A percentile compares a stretch with the other conserved stretches of the same genome.
phyloP scores from a whole-genome alignment of 2,888 invertebrate species.

The Ennomos quercinarius region DNA sequence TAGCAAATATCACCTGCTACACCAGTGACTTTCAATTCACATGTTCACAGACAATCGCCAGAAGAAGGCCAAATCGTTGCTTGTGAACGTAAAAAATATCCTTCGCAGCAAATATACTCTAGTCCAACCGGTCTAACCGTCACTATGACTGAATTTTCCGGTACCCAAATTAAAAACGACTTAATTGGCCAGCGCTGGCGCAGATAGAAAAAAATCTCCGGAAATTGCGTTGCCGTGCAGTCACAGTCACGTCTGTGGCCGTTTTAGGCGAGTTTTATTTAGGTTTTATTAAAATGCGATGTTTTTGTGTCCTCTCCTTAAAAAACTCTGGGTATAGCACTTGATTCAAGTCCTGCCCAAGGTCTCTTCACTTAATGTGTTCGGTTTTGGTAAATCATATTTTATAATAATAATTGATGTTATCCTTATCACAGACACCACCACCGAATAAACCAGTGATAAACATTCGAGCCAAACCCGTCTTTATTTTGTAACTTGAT shows the following conservation, averaged over 20 bases:
- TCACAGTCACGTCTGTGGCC: slow-evolving; percentile 43
- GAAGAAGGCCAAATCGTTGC: slow-evolving; percentile 55
- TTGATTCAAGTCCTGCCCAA: neutral
- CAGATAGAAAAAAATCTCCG: slow-evolving; percentile 60
- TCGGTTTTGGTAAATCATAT: too few species aligned
- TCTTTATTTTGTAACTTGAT: slow-evolving; percentile 5
- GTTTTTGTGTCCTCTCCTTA: slow-evolving; percentile 17
- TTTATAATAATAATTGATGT: too few species aligned
- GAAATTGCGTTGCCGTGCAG: slow-evolving; percentile 61
- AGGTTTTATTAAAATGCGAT: slow-evolving; percentile 9
- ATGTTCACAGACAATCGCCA: slow-evolving; percentile 45
- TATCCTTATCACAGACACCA: too few species aligned
- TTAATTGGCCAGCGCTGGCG: slow-evolving; percentile 53
- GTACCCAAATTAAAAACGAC: slow-evolving; percentile 62
- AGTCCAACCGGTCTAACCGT: slow-evolving; percentile 65
- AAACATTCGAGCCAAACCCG: neutral
- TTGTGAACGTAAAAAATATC: slow-evolving; percentile 66
- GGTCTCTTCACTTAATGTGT: too few species aligned
- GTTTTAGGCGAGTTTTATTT: slow-evolving; percentile 22
- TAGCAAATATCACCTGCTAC: slow-evolving; percentile 54
- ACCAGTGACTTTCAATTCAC: slow-evolving; percentile 48
- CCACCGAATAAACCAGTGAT: too few species aligned
- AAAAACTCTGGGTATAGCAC: neutral
- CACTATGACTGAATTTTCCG: slow-evolving; percentile 59
- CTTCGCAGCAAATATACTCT: slow-evolving; percentile 55